Base-by-base conservation (phyloP, 1,140 invertebrate species). In the Eurosta solidaginis region DNA sequence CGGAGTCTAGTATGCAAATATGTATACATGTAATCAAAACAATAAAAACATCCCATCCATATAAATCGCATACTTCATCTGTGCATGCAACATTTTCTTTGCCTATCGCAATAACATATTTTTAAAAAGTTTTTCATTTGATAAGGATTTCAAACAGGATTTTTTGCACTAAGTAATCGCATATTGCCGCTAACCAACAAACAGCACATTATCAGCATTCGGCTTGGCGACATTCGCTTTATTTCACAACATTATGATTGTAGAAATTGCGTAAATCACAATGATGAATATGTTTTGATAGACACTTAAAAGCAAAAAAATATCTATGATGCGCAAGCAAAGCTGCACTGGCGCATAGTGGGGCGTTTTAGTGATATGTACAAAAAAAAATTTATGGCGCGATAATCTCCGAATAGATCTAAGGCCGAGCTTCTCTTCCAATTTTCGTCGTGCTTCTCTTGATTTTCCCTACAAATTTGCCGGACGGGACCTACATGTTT, bases 241-340 rank as follows among this genome's bases (percentile, higher is more conserved):
- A 20, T 20, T 7, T 20, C 33, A 36, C 7, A 40, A 33, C 29
- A 20, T 68, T 68, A 42, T 68, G 59, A 68, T 68, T 68, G 59
- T 33, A 40, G 17, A 17, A 17, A 1, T n/a, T 10, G 10, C 42
- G 27, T 74, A 74, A 44, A 74, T 74, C 73, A 74, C 42, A 47
- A 36, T 74, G 73, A 74, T 74, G 73, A 44, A 74, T 74, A 74
- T 74, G 73, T 74, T 74, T 74, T 47, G 73, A 74, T 74, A 74
- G 59, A 68, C 36, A 40, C 40, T 68, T 68, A 68, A 68, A 33
- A 68, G 59, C 33, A 22, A 12, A 68, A 68, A 33, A 68, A 40
- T 68, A n/a, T 68, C 59, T 68, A 68, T 68, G 59, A 68, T 68
- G 36, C 59, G 12, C 4, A 36, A 68, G n/a, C 59, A 20, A 40